These are phyloP conservation scores for Carcina quercana DNA, from an alignment of 2,888 invertebrate species.

Conservation along the genomic window DNA sequence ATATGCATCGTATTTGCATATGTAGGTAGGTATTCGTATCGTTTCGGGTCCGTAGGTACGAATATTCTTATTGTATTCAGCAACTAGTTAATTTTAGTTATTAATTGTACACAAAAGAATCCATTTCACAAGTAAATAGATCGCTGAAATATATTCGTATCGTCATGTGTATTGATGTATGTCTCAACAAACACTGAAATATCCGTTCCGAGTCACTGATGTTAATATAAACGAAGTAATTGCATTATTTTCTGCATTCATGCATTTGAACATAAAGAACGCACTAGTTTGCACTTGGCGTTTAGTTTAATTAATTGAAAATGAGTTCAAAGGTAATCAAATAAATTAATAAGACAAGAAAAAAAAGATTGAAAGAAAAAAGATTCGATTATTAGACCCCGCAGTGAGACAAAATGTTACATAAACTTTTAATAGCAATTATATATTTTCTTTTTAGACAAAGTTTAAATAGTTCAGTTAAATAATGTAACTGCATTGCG, in stretches of 20 bases:
- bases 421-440: too few relatives aligned
- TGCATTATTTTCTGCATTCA: conserved; percentile 32
- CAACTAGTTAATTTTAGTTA: not conserved
- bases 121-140: conserved; percentile 35
- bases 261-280: conserved; percentile 28
- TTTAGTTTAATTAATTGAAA: conserved; percentile 6
- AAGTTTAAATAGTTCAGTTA: not conserved
- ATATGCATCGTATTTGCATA: not conserved
- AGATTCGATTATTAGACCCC: too few relatives aligned
- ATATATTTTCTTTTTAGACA: not conserved
- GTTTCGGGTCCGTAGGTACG: not conserved
- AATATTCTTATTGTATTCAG: not conserved
- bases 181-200: conserved; percentile 27
- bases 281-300: conserved; percentile 17
- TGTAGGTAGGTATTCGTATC: conserved; percentile 3
- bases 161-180: conserved; percentile 13
- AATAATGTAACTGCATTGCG: too few relatives aligned
- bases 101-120: not conserved
- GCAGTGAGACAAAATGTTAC: too few relatives aligned
- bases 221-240: conserved; percentile 34
- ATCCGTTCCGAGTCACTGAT: conserved; percentile 36
- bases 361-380: too few relatives aligned
- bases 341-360: too few relatives aligned
- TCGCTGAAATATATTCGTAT: conserved; percentile 25
- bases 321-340: conserved; percentile 38